Percentiles rank a stretch among this genome's conserved stretches.
phyloP scores from a whole-genome alignment of 92 coral and sea anemone species.

The Phenganax stokvisi region DNA sequence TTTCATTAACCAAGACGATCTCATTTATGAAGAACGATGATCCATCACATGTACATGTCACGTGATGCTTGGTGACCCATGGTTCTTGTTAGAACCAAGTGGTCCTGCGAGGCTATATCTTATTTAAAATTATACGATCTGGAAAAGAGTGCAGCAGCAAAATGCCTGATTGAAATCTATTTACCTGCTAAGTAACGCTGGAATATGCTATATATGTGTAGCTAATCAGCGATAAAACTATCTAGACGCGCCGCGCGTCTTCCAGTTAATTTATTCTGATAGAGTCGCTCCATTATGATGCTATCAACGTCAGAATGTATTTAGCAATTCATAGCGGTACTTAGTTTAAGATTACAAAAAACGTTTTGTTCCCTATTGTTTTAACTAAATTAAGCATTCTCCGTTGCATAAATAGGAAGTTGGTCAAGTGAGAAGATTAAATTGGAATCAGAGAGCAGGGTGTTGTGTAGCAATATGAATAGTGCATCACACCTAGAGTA shows the following conservation, averaged over 20 bases:
- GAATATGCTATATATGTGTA: not conserved
- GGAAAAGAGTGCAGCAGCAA: not conserved
- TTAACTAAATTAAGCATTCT: slow-evolving; percentile 34
- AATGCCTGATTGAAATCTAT: slow-evolving; percentile 14
- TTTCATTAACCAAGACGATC: not conserved
- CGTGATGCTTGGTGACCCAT: no score
- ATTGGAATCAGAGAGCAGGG: slow-evolving; percentile 28
- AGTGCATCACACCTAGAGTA: slow-evolving; percentile 17
- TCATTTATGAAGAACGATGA: not conserved
- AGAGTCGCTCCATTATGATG: slow-evolving; percentile 15
- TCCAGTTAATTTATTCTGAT: slow-evolving; percentile 12
- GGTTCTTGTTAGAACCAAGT: no score
- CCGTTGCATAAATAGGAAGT: slow-evolving; percentile 37
- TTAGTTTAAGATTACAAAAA: slow-evolving; percentile 28
- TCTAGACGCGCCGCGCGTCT: slow-evolving; percentile 36
- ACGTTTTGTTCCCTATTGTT: slow-evolving; percentile 41
- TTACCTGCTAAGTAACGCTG: not conserved
- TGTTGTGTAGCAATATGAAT: slow-evolving; percentile 25
- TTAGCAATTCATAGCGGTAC: slow-evolving; percentile 31
- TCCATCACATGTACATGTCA: no score
- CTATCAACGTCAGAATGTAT: slow-evolving; percentile 27
- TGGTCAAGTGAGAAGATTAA: slow-evolving; percentile 34
- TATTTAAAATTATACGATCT: no score
- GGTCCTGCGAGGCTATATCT: no score
- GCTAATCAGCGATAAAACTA: slow-evolving; percentile 4